These are phyloP conservation scores for Chondrilla cf. caribensis DNA, from an alignment of 37 sponge, comb jelly and placozoan species.

Conservation along the genomic window DNA sequence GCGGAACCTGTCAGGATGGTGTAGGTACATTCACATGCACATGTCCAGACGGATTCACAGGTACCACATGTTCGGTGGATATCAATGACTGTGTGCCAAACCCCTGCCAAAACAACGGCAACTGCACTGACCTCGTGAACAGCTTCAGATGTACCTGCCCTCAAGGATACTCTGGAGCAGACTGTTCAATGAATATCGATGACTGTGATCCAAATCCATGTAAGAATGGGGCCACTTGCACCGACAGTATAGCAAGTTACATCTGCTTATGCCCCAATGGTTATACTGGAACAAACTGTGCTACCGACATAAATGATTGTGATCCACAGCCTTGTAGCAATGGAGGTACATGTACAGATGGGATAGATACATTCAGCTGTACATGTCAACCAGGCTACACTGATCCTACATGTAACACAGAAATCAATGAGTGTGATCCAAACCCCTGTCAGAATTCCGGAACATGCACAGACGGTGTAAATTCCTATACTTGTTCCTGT, in stretches of 20 bases:
- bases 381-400: not conserved
- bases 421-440: slow-evolving; percentile 39
- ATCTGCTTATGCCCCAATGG: slow-evolving; percentile 23
- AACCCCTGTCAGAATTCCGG: slow-evolving; percentile 39
- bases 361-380: slow-evolving; percentile 15
- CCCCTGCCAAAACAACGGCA: slow-evolving; percentile 36
- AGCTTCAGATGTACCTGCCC: slow-evolving; percentile 20
- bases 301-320: slow-evolving; percentile 32
- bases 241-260: not conserved
- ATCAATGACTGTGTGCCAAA: slow-evolving; percentile 31
- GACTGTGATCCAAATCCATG: slow-evolving; percentile 34
- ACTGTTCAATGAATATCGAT: slow-evolving; percentile 22
- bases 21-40: slow-evolving; percentile 12
- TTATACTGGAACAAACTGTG: slow-evolving; percentile 26
- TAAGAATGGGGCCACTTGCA: slow-evolving; percentile 35
- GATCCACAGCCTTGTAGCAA: slow-evolving; percentile 8
- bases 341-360: slow-evolving; percentile 36
- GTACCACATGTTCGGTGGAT: slow-evolving; percentile 21
- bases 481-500: slow-evolving; percentile 32
- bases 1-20: slow-evolving; percentile 1
- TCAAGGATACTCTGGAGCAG: slow-evolving; percentile 17
- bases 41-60: slow-evolving; percentile 39
- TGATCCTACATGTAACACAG: not conserved
- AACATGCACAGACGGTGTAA: slow-evolving; percentile 21
- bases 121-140: slow-evolving; percentile 2